Conservation (phyloP, 2,113 vertebrate species). For the Ornithorhynchus anatinus region DNA sequence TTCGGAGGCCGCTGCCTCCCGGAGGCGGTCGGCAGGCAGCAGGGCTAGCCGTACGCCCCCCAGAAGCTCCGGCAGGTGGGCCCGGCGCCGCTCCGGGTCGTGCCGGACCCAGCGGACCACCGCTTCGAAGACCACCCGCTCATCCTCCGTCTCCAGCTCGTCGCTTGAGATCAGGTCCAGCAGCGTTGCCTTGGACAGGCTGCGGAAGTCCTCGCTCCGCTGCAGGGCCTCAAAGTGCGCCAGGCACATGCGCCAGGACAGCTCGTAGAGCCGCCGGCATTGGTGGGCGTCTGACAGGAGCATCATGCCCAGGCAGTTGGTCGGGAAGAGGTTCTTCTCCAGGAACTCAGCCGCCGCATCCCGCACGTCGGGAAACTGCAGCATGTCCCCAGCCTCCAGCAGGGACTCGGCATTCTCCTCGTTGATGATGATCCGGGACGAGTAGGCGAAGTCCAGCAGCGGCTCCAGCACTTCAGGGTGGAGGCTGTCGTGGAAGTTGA, state of each 20-base stretch:
- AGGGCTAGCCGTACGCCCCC: conserved; percentile 85
- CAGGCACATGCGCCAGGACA: conserved; percentile 93
- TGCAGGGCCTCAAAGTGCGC: conserved; percentile 86
- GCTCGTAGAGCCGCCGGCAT: conserved; percentile 87
- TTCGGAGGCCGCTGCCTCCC: conserved; percentile 85
- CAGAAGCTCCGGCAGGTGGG: conserved; percentile 84
- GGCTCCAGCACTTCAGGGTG: conserved; percentile 94
- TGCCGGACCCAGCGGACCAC: conserved; percentile 89
- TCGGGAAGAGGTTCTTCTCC: conserved; percentile 88
- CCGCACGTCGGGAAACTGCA: conserved; percentile 92
- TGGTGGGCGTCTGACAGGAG: conserved; percentile 92
- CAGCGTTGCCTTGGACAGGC: conserved; percentile 87
- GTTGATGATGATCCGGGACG: conserved; percentile 89
- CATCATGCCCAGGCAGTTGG: conserved; percentile 96
- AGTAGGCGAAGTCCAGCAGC: conserved; percentile 92
- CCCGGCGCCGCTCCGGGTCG: conserved; percentile 75
- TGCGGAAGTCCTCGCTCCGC: conserved; percentile 88
- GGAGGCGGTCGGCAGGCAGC: conserved; percentile 85
- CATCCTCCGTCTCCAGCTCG: conserved; percentile 92
- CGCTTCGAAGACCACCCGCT: conserved; percentile 87
- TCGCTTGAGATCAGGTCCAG: conserved; percentile 90
- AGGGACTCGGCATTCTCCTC: conserved; percentile 94
- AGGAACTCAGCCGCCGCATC: conserved; percentile 91
- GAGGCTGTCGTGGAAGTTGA: conserved; percentile 91
- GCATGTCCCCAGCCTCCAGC: conserved; percentile 92